phyloP scores from a whole-genome alignment of 1,140 invertebrate genomes.

The Cheumatopsyche charites region DNA sequence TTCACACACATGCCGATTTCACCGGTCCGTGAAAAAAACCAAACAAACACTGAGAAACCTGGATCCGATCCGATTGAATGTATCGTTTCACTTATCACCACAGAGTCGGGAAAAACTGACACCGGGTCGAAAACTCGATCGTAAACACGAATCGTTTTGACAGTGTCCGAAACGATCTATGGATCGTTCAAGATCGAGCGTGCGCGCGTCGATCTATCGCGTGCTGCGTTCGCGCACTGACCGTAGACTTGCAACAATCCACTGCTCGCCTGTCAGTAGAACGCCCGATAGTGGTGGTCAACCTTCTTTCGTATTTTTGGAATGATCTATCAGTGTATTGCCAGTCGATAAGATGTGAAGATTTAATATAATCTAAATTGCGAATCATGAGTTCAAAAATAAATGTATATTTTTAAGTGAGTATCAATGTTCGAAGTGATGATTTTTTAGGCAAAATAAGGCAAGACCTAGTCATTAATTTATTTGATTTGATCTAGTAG shows the following conservation, averaged over 20 bases:
- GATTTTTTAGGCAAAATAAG: too few relatives aligned
- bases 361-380: too few relatives aligned
- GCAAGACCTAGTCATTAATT: too few relatives aligned
- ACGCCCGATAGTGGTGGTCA: not conserved
- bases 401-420: too few relatives aligned
- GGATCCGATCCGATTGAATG: not conserved
- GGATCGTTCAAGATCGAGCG: not conserved
- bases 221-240: conserved; percentile 29
- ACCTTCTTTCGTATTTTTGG: conserved; percentile 14
- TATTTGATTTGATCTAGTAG: too few relatives aligned
- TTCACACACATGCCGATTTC: not conserved
- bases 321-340: too few relatives aligned
- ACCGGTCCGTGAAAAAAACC: not conserved
- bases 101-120: conserved; percentile 10
- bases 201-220: conserved; percentile 23
- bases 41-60: not conserved
- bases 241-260: not conserved
- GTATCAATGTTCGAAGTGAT: too few relatives aligned
- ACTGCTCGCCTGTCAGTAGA: conserved; percentile 32
- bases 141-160: too few relatives aligned
- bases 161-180: too few relatives aligned
- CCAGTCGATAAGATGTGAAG: too few relatives aligned
- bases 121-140: too few relatives aligned
- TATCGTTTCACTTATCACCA: too few relatives aligned
- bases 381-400: not conserved